Evolutionary conservation across 37 sponge, comb jelly and placozoan species (phyloP).

Genomic region (Beroe ovata): DNA sequence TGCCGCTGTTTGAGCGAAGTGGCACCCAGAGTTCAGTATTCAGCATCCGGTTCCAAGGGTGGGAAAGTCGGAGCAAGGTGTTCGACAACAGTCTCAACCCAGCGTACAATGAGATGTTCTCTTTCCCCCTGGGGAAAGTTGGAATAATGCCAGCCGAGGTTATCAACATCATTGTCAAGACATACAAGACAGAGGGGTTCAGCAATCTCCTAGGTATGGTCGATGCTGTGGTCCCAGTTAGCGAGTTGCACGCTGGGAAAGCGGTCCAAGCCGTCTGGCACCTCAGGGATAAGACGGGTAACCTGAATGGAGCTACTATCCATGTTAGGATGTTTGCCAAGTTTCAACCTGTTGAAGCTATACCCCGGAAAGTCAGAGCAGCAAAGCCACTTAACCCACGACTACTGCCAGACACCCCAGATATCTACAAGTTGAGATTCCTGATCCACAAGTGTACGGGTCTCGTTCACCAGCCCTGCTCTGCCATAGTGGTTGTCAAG

Average conservation of each 20-base stretch:
- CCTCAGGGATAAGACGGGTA: neutral
- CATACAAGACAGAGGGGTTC: neutral
- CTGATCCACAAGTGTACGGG: slow-evolving; percentile 12
- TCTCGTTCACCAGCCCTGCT: neutral
- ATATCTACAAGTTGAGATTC: neutral
- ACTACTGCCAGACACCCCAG: neutral
- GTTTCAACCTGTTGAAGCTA: neutral
- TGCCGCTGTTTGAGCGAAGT: neutral
- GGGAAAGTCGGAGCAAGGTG: slow-evolving; percentile 14
- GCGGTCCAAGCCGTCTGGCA: neutral
- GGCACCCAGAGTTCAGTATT: slow-evolving; percentile 2
- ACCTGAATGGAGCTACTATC: neutral
- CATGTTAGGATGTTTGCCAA: neutral
- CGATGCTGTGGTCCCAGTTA: neutral
- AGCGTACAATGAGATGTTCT: slow-evolving; percentile 5
- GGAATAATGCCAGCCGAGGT: neutral
- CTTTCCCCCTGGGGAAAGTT: neutral
- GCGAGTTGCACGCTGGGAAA: neutral
- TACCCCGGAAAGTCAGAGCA: neutral
- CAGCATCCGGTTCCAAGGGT: neutral
- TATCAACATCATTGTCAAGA: neutral
- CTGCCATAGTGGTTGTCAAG: neutral
- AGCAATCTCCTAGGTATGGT: neutral
- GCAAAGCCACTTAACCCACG: neutral
- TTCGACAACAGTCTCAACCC: slow-evolving; percentile 14